Evolutionary conservation across 2,888 invertebrate genomes (phyloP).

Genomic region (Mylabris sibirica): DNA sequence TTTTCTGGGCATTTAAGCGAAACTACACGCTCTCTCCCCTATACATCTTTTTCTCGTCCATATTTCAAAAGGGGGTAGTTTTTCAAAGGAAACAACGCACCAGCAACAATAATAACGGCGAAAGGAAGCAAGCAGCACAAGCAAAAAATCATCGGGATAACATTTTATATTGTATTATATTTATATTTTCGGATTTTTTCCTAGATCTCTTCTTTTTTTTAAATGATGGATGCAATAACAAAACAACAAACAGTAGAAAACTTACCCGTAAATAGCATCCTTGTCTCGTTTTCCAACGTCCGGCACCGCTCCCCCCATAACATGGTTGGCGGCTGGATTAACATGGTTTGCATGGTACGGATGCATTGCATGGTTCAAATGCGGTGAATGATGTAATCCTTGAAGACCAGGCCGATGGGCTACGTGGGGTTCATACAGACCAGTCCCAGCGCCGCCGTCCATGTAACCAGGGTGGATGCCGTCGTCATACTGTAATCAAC

Average conservation of each 20-base stretch:
- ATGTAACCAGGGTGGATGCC: slow-evolving; percentile 92
- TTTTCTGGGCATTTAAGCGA: slow-evolving; percentile 6
- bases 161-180: slow-evolving; percentile 1
- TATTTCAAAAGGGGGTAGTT: neutral
- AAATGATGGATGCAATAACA: too few relatives aligned
- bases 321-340: slow-evolving; percentile 80
- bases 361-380: slow-evolving; percentile 83
- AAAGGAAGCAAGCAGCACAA: neutral
- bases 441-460: slow-evolving; percentile 72
- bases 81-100: neutral
- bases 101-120: neutral
- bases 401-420: slow-evolving; percentile 70
- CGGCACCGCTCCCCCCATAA: slow-evolving; percentile 80
- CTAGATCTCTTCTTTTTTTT: too few relatives aligned
- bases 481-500: slow-evolving; percentile 92
- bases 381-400: slow-evolving; percentile 79
- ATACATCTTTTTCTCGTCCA: neutral
- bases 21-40: neutral
- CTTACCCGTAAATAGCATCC: slow-evolving; percentile 99
- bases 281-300: slow-evolving; percentile 97
- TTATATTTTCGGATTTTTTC: neutral
- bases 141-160: neutral
- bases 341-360: slow-evolving; percentile 76
- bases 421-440: slow-evolving; percentile 81
- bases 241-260: too few relatives aligned